Percentiles rank a stretch among this genome's conserved stretches.
Evolutionary conservation across 2,888 invertebrate genomes (phyloP).

Genomic region (Callyntrura guangdongensis): DNA sequence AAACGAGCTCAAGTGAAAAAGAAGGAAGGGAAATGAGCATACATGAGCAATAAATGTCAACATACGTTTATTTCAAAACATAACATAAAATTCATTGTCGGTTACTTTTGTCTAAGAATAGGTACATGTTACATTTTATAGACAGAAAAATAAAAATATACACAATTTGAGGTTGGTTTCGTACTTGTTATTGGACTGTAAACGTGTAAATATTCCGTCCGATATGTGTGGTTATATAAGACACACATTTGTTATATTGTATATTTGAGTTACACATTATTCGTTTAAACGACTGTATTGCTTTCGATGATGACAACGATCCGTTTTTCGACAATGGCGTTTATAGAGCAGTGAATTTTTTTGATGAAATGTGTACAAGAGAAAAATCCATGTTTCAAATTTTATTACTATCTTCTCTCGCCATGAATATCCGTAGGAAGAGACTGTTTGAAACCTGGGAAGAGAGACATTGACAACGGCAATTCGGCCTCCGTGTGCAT

Average conservation of each 20-base stretch:
- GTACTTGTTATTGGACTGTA: constrained; percentile 28
- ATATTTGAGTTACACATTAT: background rate
- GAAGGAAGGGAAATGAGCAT: constrained; percentile 76
- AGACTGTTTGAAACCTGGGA: constrained; percentile 62
- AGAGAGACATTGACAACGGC: constrained; percentile 73
- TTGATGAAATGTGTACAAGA: constrained; percentile 73
- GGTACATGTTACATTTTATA: constrained; percentile 52
- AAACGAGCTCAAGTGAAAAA: constrained; percentile 76
- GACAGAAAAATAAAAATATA: constrained; percentile 25
- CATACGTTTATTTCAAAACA: constrained; percentile 78
- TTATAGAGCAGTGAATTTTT: constrained; percentile 68
- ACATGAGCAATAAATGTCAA: constrained; percentile 79
- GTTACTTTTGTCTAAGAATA: constrained; percentile 73
- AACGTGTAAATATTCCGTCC: background rate
- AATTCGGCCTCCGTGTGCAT: constrained; percentile 1
- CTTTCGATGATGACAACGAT: constrained; percentile 45
- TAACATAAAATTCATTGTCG: constrained; percentile 78
- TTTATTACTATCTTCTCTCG: constrained; percentile 59
- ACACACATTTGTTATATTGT: background rate
- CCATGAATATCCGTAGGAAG: constrained; percentile 25
- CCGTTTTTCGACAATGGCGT: constrained; percentile 60
- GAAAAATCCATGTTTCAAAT: constrained; percentile 49
- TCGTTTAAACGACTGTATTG: background rate
- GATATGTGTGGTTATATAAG: background rate
- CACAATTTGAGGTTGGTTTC: constrained; percentile 49